Evolutionary conservation across 2,113 vertebrate genomes (phyloP).

Genomic region (Chloropsis cyanopogon): DNA sequence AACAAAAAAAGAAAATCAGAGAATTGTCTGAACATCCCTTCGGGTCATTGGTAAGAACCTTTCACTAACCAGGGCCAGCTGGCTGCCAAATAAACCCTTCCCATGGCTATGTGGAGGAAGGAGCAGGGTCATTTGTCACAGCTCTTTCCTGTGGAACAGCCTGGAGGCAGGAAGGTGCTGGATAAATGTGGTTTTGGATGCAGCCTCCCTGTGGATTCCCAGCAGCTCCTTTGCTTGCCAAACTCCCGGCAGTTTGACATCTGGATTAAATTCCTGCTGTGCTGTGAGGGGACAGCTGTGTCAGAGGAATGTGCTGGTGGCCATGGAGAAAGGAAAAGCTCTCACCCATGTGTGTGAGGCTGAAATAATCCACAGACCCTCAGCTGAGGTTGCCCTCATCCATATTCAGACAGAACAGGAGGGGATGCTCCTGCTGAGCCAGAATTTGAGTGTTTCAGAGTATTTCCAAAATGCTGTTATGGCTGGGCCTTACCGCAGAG

Average conservation of each 20-base stretch:
- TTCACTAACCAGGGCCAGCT: neutral
- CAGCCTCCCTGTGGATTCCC: neutral
- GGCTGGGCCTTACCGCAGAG: neutral
- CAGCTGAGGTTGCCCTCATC: neutral
- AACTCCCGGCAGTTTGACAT: neutral
- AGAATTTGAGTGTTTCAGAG: neutral
- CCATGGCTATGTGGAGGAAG: neutral
- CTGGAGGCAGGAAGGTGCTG: neutral
- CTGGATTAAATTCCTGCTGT: neutral
- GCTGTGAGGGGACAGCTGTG: neutral
- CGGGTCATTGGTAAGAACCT: neutral
- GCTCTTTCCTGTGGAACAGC: neutral
- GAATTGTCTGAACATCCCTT: neutral
- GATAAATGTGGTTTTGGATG: neutral
- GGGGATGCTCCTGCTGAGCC: neutral
- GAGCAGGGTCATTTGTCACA: neutral
- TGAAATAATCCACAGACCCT: neutral
- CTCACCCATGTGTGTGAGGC: neutral
- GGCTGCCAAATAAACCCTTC: neutral
- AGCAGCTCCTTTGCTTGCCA: neutral
- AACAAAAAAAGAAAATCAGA: too few species aligned
- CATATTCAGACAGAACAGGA: neutral
- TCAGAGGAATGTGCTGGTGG: neutral
- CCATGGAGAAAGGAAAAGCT: neutral
- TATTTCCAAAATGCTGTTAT: neutral